These are phyloP conservation scores for Brachionus calyciflorus DNA, from an alignment of 1,140 invertebrate genomes.

Conservation along the genomic window DNA sequence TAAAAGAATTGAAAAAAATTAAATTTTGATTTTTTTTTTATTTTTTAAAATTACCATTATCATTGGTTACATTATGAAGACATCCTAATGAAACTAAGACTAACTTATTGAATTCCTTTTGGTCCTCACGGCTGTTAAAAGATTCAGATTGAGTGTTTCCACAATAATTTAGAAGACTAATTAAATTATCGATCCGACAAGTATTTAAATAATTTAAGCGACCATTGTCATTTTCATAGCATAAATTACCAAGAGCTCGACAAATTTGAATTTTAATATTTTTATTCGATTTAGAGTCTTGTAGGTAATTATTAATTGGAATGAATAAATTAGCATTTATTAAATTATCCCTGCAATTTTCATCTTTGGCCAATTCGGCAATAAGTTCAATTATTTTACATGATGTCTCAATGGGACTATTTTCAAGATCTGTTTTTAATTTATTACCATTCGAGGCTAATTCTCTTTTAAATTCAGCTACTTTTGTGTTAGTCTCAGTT, in stretches of 20 bases:
- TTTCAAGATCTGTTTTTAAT: slow-evolving; percentile 11
- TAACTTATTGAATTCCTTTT: background rate
- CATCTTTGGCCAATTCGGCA: slow-evolving; percentile 44
- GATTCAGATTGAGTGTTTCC: background rate
- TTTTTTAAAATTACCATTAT: slow-evolving; percentile 21
- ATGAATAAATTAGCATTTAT: background rate
- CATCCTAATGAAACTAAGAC: slow-evolving; percentile 28
- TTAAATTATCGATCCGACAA: background rate
- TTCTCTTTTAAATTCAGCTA: background rate
- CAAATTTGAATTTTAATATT: slow-evolving; percentile 31
- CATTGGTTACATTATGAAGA: slow-evolving; percentile 37
- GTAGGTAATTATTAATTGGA: background rate
- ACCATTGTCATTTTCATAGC: slow-evolving; percentile 38
- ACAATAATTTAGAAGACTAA: background rate
- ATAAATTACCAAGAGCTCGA: slow-evolving; percentile 23
- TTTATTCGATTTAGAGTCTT: background rate
- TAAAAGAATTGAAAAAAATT: background rate
- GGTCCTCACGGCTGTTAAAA: background rate
- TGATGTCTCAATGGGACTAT: background rate
- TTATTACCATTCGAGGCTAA: background rate
- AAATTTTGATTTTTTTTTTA: background rate
- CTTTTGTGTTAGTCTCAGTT: background rate
- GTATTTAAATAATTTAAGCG: background rate
- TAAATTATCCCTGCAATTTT: background rate
- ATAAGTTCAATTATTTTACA: background rate